Conservation (phyloP, 2,888 invertebrate species). For the Nemurella pictetii region DNA sequence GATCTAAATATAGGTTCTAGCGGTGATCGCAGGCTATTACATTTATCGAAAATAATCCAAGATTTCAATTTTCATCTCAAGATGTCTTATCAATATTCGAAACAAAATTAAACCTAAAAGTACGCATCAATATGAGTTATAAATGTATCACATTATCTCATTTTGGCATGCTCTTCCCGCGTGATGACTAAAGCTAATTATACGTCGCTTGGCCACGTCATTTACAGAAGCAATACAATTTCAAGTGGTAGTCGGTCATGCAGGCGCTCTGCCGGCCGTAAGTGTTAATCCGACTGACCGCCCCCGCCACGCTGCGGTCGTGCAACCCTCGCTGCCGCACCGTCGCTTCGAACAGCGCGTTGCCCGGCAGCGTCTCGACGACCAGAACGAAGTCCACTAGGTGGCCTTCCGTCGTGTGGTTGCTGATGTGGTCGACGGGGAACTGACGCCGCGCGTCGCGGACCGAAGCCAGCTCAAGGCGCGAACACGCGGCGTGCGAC, state of each 20-base stretch:
- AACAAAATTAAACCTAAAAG: no score
- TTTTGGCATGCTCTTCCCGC: background rate
- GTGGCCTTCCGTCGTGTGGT: slow-evolving; percentile 7
- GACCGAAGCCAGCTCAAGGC: slow-evolving; percentile 63
- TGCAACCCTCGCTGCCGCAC: slow-evolving; percentile 55
- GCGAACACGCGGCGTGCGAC: slow-evolving; percentile 66
- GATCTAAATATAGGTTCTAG: no score
- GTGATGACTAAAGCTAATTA: background rate
- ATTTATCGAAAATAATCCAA: no score
- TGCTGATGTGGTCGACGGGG: slow-evolving; percentile 34
- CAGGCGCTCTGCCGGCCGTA: slow-evolving; percentile 52
- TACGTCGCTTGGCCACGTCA: background rate
- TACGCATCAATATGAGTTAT: no score
- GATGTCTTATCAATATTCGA: no score
- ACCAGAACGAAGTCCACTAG: slow-evolving; percentile 66
- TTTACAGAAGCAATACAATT: slow-evolving; percentile 51
- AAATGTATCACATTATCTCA: background rate
- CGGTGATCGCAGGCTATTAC: no score
- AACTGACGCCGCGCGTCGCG: slow-evolving; percentile 64
- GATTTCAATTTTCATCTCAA: no score
- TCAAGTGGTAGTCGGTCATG: slow-evolving; percentile 47
- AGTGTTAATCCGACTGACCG: slow-evolving; percentile 54
- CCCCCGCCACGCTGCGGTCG: slow-evolving; percentile 61
- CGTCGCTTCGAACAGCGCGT: slow-evolving; percentile 79
- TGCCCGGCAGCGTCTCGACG: slow-evolving; percentile 66